Base-by-base conservation (phyloP, 2,797 vertebrate species). In the Lacerta viridis region DNA sequence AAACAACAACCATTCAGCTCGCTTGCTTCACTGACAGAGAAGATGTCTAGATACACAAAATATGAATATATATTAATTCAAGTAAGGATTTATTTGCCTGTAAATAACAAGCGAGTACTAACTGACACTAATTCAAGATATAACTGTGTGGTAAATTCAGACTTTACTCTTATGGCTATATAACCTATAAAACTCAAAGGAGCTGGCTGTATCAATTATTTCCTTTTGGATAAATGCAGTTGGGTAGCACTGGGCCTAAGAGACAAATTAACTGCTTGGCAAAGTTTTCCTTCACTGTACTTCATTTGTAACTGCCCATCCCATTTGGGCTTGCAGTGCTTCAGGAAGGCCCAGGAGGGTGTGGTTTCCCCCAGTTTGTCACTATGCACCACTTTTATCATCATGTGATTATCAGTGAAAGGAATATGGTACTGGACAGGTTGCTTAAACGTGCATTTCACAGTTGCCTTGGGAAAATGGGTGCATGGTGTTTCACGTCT, bases 401-500 rank as follows among this genome's bases (percentile, higher is more conserved):
- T 43, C 27, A 78, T 50, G 50, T 50, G 50, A 50, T 50, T 50
- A 50, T 50, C 50, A 50, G 50, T 50, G 50, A 13, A 50, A 50
- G 50, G 50, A 50, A 50, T 50, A 11, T 50, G 50, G 27, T 50
- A 69, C 43, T 0, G 78, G 17, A 18, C 5, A 33, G 20, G 79
- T n/a, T 36, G 13, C 41, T 20, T 68, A 89, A 78, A 68, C 2
- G 5, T 50, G 41, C 0, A 79, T 50, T 75, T 2, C 17, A 71
- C 15, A 91, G 13, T 7, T 86, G 72, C 39, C 59, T 83, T 29
- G 7, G 4, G 5, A 83, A 87, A 87, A 55, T 29, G 23, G 59
- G 29, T 43, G 4, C 64, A 84, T 80, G 39, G 55, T 78, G 84
- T 33, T 77, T 7, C 36, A 68, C 41, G 87, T 18, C 74, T 89